Evolutionary conservation across 2,888 invertebrate genomes (phyloP).

Genomic region (Sinohyriopsis cumingii): DNA sequence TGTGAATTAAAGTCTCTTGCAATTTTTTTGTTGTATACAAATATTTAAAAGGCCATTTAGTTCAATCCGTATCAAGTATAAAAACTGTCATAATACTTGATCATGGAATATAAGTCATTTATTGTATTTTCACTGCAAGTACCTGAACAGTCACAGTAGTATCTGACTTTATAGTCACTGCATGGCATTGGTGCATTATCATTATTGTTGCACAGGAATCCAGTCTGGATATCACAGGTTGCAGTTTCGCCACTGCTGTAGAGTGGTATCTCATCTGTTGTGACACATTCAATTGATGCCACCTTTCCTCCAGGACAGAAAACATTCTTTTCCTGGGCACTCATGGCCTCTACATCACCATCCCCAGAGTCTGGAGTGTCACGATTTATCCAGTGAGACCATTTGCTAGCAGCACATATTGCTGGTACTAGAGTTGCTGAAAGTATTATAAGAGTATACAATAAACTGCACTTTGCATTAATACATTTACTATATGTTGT

Average conservation of each 20-base stretch:
- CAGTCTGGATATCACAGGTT: conserved; percentile 76
- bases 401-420: conserved; percentile 27
- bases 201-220: conserved; percentile 78
- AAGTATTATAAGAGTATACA: too few relatives aligned
- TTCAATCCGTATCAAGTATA: not conserved
- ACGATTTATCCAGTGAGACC: conserved; percentile 58
- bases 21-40: too few relatives aligned
- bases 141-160: conserved; percentile 52
- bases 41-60: not conserved
- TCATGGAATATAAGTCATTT: too few relatives aligned
- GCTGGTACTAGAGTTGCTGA: not conserved
- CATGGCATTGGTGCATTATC: conserved; percentile 53
- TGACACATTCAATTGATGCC: conserved; percentile 60
- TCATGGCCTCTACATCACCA: conserved; percentile 54
- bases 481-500: too few relatives aligned
- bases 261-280: conserved; percentile 45
- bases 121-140: not conserved
- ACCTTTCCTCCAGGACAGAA: conserved; percentile 61
- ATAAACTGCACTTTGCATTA: too few relatives aligned
- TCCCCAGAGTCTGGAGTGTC: conserved; percentile 39
- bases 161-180: conserved; percentile 67
- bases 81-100: not conserved
- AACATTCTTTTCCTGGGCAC: conserved; percentile 29
- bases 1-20: too few relatives aligned
- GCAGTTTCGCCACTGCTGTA: conserved; percentile 48